Base-by-base conservation (phyloP, 2,113 vertebrate species). In the Varanus komodoensis region DNA sequence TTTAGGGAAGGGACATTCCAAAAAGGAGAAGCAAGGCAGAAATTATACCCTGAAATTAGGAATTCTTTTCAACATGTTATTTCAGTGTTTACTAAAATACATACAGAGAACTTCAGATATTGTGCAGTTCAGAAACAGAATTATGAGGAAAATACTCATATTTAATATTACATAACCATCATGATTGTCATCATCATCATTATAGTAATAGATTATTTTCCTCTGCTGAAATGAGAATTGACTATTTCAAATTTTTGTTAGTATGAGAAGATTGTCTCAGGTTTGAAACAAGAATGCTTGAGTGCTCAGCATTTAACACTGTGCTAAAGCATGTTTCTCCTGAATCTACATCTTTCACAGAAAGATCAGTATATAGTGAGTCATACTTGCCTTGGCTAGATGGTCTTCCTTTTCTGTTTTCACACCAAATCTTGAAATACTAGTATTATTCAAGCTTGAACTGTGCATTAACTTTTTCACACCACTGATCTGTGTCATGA, bases 401-500 rank as follows among this genome's bases (percentile, higher is more conserved):
- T 98, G 97, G 71, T 99, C 99, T 94, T 99, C 99, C 87, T 98
- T 98, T 88, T 99, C 99, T 0, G 99, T 99, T 94, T 98, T 99
- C 92, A 99, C 99, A 38, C 98, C 99, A 1, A 99, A 99, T 14
- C 99, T 97, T 3, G 98, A 98, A 95, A 97, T 97, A 91, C 97
- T 97, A 87, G 98, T 98, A 87, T 98, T 98, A 84, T 98, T 98
- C 67, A 98, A 94, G 93, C 98, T 98, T 0, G 99, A 97, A 0
- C 98, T 98, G 38, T 99, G 98, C 97, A 98, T 98, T 87, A 99
- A 92, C 95, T 99, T 99, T 95, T 98, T 99, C 93, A 99, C 99
- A 9, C 98, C 99, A 0, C 98, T 99, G 95, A 99, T 99, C 95
- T 99, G 99, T 4, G 98, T 98, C 99, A 99, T 99, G 92, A 98